Percentiles rank a stretch among this genome's conserved stretches.
phyloP scores from a whole-genome alignment of 92 coral and sea anemone species.

The Phenganax marumi region DNA sequence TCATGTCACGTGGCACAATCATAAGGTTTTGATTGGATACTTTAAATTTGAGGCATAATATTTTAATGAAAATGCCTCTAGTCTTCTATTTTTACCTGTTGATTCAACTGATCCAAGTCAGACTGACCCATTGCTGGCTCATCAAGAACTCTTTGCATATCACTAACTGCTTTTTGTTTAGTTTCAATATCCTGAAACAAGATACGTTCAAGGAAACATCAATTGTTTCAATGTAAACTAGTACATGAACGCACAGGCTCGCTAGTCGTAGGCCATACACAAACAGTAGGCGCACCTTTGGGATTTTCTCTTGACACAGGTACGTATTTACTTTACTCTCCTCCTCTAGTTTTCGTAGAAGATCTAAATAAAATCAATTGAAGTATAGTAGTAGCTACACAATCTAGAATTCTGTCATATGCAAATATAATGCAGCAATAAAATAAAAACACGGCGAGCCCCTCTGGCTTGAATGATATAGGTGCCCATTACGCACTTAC shows the following conservation, averaged over 20 bases:
- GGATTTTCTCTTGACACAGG: conserved; percentile 94
- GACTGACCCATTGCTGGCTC: conserved; percentile 99
- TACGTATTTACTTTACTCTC: conserved; percentile 92
- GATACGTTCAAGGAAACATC: neutral
- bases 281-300: conserved; percentile 63
- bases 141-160: conserved; percentile 85
- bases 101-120: conserved; percentile 89
- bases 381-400: neutral
- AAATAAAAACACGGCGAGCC: too few species aligned
- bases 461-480: neutral
- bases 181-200: conserved; percentile 75
- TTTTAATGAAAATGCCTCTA: conserved; percentile 6
- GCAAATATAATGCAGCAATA: neutral
- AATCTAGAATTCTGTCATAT: neutral
- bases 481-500: conserved; percentile 25
- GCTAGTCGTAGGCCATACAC: too few species aligned
- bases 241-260: too few species aligned
- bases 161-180: conserved; percentile 79
- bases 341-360: conserved; percentile 86
- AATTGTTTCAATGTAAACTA: too few species aligned
- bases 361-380: conserved; percentile 49
- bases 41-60: neutral
- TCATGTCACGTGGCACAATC: too few species aligned
- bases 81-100: conserved; percentile 52
- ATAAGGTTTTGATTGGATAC: too few species aligned